Evolutionary conservation across 2,888 invertebrate species (phyloP).

Genomic region (Dryocosmus kuriphilus): DNA sequence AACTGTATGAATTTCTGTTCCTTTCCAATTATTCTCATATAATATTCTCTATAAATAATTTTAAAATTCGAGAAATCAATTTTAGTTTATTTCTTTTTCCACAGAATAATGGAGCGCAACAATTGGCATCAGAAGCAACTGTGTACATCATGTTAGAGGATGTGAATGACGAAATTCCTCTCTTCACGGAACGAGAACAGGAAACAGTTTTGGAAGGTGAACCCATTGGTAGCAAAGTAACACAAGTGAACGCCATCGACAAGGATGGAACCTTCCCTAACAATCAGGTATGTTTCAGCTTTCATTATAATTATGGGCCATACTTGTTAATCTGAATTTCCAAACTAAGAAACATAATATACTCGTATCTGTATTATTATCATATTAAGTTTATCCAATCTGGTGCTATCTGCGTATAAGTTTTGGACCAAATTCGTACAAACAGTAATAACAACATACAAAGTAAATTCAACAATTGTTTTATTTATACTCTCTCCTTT

Average conservation of each 20-base stretch:
- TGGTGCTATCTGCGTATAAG: no score
- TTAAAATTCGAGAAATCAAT: no score
- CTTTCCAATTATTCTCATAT: no score
- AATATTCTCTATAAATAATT: no score
- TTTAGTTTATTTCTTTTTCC: slow-evolving; percentile 12
- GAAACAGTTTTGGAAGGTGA: slow-evolving; percentile 97
- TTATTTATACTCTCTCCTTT: no score
- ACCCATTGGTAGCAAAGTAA: slow-evolving; percentile 96
- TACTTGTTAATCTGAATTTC: neutral
- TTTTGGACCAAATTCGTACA: no score
- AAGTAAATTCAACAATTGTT: no score
- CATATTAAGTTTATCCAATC: no score
- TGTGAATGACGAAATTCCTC: slow-evolving; percentile 97
- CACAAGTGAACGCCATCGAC: slow-evolving; percentile 97
- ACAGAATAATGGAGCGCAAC: slow-evolving; percentile 97
- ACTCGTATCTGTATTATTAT: no score
- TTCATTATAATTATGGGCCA: neutral
- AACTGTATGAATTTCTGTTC: no score
- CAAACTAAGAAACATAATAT: neutral
- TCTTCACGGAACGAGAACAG: slow-evolving; percentile 96
- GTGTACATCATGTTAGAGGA: slow-evolving; percentile 96
- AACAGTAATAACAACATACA: no score
- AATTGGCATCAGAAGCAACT: slow-evolving; percentile 95
- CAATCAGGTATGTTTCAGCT: slow-evolving; percentile 87
- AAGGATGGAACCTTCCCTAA: slow-evolving; percentile 97